Evolutionary conservation across 1,140 invertebrate genomes (phyloP).

Genomic region (Steinernema khuongi): DNA sequence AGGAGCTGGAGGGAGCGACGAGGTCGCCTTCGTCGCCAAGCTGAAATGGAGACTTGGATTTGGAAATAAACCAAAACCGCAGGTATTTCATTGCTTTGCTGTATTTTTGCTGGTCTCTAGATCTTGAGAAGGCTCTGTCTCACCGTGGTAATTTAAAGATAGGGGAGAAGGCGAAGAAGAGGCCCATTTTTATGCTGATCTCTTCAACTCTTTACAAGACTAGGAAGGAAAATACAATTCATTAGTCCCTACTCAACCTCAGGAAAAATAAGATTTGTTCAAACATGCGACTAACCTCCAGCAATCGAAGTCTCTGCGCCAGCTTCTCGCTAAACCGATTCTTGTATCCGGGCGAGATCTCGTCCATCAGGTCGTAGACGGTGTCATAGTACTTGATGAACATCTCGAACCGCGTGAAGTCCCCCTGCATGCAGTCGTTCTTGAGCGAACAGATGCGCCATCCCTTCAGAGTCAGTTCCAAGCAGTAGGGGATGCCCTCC

Average conservation of each 20-base stretch:
- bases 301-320: conserved; percentile 29
- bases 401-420: conserved; percentile 55
- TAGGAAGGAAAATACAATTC: too few species aligned
- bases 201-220: too few species aligned
- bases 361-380: conserved; percentile 51
- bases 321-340: conserved; percentile 48
- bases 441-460: conserved; percentile 54
- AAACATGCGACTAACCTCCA: conserved; percentile 43
- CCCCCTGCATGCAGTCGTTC: conserved; percentile 55
- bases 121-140: too few species aligned
- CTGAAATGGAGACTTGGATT: too few species aligned
- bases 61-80: too few species aligned
- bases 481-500: conserved; percentile 57
- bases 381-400: conserved; percentile 57
- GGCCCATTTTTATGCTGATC: too few species aligned
- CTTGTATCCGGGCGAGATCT: conserved; percentile 52
- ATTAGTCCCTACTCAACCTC: too few species aligned
- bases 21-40: conserved; percentile 15
- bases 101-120: too few species aligned
- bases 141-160: too few species aligned
- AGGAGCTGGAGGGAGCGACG: conserved; percentile 18
- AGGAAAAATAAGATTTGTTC: too few species aligned
- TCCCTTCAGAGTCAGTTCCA: conserved; percentile 55
- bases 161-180: too few species aligned
- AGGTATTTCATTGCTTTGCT: too few species aligned